phyloP scores from a whole-genome alignment of 2,888 invertebrate genomes.

The Oligia latruncula region DNA sequence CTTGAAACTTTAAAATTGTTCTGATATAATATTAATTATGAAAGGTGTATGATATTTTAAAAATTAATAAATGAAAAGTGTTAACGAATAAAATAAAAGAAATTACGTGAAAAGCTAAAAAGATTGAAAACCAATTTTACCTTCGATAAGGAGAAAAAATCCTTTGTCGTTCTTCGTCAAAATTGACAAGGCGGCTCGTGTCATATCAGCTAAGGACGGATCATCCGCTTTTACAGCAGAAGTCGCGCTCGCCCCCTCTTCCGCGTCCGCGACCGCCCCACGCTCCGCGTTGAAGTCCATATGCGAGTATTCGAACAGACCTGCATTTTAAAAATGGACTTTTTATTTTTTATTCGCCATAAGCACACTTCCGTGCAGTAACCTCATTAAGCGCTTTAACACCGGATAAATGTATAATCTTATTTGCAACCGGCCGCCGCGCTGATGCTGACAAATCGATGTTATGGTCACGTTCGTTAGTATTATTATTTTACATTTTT shows the following conservation, averaged over 20 bases:
- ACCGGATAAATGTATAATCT: constrained; percentile 22
- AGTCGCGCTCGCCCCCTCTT: constrained; percentile 90
- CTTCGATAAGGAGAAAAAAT: constrained; percentile 94
- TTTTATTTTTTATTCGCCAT: constrained; percentile 7
- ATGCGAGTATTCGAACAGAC: constrained; percentile 94
- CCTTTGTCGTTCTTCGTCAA: constrained; percentile 93
- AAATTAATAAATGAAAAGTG: not conserved
- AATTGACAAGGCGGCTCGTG: constrained; percentile 92
- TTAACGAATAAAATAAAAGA: not conserved
- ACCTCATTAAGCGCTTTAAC: constrained; percentile 33
- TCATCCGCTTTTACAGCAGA: constrained; percentile 91
- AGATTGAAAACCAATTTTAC: constrained; percentile 78
- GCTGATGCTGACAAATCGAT: constrained; percentile 14
- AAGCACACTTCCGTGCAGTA: not conserved
- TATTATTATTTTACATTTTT: not conserved
- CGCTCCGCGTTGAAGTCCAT: constrained; percentile 95
- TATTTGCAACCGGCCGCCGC: not conserved
- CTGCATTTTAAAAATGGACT: constrained; percentile 77
- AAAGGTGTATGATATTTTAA: not conserved
- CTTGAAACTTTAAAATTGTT: too few species aligned
- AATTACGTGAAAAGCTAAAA: not conserved
- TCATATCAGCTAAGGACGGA: constrained; percentile 94
- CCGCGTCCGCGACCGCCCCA: constrained; percentile 90
- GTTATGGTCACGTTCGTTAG: not conserved
- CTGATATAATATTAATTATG: not conserved